These are phyloP conservation scores for Heliocidaris erythrogramma DNA, from an alignment of 35 echinoderm and acorn worm species.

Conservation along the genomic window DNA sequence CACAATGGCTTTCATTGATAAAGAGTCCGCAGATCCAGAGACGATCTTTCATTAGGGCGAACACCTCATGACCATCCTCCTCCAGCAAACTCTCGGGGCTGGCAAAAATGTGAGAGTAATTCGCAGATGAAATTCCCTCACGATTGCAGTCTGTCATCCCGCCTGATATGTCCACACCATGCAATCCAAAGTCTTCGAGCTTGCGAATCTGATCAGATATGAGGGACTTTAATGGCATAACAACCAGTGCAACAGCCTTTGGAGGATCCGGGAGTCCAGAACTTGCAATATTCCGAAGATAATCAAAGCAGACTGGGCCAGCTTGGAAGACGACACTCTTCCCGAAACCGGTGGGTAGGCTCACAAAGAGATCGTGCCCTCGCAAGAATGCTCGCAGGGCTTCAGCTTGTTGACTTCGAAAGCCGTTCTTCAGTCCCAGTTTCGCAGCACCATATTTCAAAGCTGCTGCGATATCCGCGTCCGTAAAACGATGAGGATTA, in stretches of 20 bases:
- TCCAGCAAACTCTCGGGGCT: conserved; percentile 46
- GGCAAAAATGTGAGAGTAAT: not conserved
- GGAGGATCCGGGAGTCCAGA: not conserved
- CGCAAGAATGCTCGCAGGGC: conserved; percentile 10
- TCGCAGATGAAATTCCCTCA: not conserved
- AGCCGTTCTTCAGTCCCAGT: not conserved
- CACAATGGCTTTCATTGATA: conserved; percentile 32
- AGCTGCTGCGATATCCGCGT: not conserved
- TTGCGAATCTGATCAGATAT: conserved; percentile 30
- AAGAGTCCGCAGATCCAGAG: conserved; percentile 17
- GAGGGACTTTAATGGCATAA: no score
- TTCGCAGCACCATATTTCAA: conserved; percentile 9
- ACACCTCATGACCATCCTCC: not conserved
- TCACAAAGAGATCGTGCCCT: not conserved
- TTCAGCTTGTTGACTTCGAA: not conserved
- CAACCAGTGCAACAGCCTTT: conserved; percentile 35
- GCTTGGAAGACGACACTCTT: conserved; percentile 38
- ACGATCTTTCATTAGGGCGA: not conserved
- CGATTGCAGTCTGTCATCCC: not conserved
- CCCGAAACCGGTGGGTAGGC: conserved; percentile 17
- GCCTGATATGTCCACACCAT: not conserved
- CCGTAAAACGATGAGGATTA: not conserved
- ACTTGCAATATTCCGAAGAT: not conserved
- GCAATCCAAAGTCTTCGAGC: not conserved
- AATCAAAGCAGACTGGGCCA: not conserved